These are phyloP conservation scores for Rhyacichthys aspro DNA, from an alignment of 2,797 vertebrate genomes.

Conservation along the genomic window DNA sequence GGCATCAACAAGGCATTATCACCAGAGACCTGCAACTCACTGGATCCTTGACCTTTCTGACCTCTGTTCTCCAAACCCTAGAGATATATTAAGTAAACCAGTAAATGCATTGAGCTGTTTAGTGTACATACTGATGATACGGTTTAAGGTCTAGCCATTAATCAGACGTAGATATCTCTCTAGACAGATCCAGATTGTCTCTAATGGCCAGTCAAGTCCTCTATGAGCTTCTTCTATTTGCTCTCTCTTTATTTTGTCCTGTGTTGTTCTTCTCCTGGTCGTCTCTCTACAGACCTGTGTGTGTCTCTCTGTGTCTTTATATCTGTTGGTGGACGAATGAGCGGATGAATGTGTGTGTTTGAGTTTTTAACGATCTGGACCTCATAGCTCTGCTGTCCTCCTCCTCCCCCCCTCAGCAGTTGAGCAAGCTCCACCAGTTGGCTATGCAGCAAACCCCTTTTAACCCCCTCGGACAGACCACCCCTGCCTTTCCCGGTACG, in stretches of 20 bases:
- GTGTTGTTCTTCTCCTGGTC: constrained; percentile 83
- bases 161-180: too few relatives aligned
- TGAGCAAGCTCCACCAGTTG: constrained; percentile 99
- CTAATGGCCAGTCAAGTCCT: constrained; percentile 81
- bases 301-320: constrained; percentile 23
- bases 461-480: constrained; percentile 97
- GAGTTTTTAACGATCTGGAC: constrained; percentile 89
- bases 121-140: too few relatives aligned
- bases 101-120: too few relatives aligned
- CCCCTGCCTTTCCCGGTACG: constrained; percentile 99
- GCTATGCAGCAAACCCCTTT: constrained; percentile 98
- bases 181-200: too few relatives aligned
- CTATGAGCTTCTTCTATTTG: constrained; percentile 53
- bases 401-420: constrained; percentile 95
- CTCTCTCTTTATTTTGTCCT: constrained; percentile 61
- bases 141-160: too few relatives aligned
- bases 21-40: too few relatives aligned
- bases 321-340: constrained; percentile 61
- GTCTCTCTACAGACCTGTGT: constrained; percentile 71
- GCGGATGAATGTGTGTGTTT: constrained; percentile 70
- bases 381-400: constrained; percentile 99
- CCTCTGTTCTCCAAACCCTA: too few relatives aligned
- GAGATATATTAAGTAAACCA: too few relatives aligned
- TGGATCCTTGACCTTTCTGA: too few relatives aligned
- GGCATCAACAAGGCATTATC: too few relatives aligned